A percentile compares a stretch with the other conserved stretches of the same genome.
Evolutionary conservation across 1,140 invertebrate genomes (phyloP).

Genomic region (Bradynema listronoti): DNA sequence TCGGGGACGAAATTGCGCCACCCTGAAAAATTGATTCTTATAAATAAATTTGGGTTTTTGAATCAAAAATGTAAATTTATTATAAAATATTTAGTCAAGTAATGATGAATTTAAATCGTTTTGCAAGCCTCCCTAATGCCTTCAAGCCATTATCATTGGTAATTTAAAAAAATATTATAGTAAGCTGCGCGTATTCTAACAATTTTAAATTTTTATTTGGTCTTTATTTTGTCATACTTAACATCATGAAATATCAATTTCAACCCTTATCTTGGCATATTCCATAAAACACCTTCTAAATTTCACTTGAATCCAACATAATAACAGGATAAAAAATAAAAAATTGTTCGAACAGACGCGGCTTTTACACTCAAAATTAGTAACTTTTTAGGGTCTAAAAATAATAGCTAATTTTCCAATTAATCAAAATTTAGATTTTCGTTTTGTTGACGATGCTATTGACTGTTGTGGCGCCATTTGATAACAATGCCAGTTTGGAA

Average conservation of each 20-base stretch:
- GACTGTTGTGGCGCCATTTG: background rate
- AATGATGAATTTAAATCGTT: conserved; percentile 24
- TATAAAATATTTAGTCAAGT: background rate
- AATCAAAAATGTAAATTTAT: conserved; percentile 3
- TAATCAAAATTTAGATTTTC: conserved; percentile 14
- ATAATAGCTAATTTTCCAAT: background rate
- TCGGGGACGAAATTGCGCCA: no score
- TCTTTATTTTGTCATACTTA: background rate
- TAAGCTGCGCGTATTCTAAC: background rate
- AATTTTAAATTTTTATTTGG: background rate
- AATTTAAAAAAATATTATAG: conserved; percentile 1
- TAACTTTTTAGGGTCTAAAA: no score
- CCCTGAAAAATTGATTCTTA: no score
- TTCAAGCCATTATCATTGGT: conserved; percentile 26
- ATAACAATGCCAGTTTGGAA: background rate
- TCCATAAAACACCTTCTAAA: no score
- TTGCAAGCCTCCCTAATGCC: conserved; percentile 19
- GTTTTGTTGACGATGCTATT: conserved; percentile 23
- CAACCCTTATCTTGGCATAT: background rate
- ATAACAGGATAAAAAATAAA: no score
- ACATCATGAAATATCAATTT: background rate
- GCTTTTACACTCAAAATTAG: no score
- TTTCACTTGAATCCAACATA: no score
- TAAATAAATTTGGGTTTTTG: no score
- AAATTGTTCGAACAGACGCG: no score